These are phyloP conservation scores for Blera fallax DNA, from an alignment of 2,888 invertebrate genomes.

Conservation along the genomic window DNA sequence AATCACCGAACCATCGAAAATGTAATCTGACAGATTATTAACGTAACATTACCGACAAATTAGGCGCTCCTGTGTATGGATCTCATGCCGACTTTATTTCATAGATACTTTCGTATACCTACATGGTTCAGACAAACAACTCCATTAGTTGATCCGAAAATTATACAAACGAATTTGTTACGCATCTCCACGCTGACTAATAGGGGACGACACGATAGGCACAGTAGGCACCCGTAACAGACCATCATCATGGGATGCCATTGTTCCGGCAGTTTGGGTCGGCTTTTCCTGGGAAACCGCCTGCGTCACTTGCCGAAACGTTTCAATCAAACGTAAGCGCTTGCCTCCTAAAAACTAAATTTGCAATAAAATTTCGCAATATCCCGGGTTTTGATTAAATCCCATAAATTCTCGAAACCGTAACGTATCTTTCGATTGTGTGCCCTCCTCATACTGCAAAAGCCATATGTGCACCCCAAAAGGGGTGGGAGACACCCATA, in stretches of 20 bases:
- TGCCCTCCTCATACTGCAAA: background rate
- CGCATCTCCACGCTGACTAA: conserved; percentile 59
- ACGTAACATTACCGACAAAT: conserved; percentile 69
- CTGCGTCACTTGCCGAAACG: conserved; percentile 2
- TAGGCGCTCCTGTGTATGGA: conserved; percentile 40
- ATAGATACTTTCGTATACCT: background rate
- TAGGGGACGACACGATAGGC: background rate
- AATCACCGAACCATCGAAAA: conserved; percentile 54
- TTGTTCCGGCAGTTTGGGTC: conserved; percentile 15
- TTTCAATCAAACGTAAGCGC: conserved; percentile 49
- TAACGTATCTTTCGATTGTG: conserved; percentile 44
- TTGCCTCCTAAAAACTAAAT: conserved; percentile 37
- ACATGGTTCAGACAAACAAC: conserved; percentile 51
- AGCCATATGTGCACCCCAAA: background rate
- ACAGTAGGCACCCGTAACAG: background rate
- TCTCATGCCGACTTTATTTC: conserved; percentile 9
- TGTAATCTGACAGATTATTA: conserved; percentile 71
- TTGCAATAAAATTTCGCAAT: conserved; percentile 68
- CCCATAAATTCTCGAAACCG: conserved; percentile 63
- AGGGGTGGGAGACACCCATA: background rate
- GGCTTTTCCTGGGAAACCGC: conserved; percentile 17
- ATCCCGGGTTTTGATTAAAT: conserved; percentile 68
- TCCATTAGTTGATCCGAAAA: conserved; percentile 69
- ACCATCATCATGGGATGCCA: background rate
- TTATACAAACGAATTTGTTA: conserved; percentile 59